Conservation (phyloP, 2,888 invertebrate species). For the Drosophila borealis region DNA sequence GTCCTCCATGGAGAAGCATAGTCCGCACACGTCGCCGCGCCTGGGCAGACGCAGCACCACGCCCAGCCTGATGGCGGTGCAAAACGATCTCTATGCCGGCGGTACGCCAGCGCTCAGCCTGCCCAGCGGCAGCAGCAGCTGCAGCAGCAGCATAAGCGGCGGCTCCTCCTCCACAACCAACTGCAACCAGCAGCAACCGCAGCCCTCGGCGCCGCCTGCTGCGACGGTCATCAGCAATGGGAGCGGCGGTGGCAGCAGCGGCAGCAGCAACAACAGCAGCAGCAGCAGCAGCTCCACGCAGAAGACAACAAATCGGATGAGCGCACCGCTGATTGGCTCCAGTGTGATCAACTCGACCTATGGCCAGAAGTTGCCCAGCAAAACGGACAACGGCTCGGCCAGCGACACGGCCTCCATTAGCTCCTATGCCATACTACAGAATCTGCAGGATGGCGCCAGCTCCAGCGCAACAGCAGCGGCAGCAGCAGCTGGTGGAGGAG, state of each 20-base stretch:
- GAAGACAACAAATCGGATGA: constrained; percentile 84
- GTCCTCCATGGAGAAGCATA: constrained; percentile 84
- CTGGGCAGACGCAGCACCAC: constrained; percentile 85
- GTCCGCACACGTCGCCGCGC: constrained; percentile 87
- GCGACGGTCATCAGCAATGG: constrained; percentile 72
- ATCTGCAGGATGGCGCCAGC: constrained; percentile 70
- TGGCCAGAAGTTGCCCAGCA: constrained; percentile 67
- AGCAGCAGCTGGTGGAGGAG: constrained; percentile 3
- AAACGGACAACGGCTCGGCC: constrained; percentile 66
- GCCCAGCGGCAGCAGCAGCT: constrained; percentile 61
- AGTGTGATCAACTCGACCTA: constrained; percentile 69
- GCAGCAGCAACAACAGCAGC: constrained; percentile 27
- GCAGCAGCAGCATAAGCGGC: constrained; percentile 35
- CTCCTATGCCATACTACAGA: constrained; percentile 82
- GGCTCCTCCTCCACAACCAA: constrained; percentile 48
- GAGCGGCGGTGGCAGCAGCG: constrained; percentile 36
- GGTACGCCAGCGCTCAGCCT: constrained; percentile 76
- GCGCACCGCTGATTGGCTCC: constrained; percentile 83
- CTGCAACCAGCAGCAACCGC: constrained; percentile 48
- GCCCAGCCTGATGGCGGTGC: constrained; percentile 84
- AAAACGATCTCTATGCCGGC: constrained; percentile 83
- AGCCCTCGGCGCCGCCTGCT: constrained; percentile 81
- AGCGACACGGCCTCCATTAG: constrained; percentile 78
- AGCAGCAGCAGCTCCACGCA: constrained; percentile 60
- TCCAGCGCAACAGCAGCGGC: constrained; percentile 19